A percentile compares a stretch with the other conserved stretches of the same genome.
These are phyloP conservation scores for Chaenogobius annularis DNA, from an alignment of 2,113 vertebrate genomes.

Conservation along the genomic window DNA sequence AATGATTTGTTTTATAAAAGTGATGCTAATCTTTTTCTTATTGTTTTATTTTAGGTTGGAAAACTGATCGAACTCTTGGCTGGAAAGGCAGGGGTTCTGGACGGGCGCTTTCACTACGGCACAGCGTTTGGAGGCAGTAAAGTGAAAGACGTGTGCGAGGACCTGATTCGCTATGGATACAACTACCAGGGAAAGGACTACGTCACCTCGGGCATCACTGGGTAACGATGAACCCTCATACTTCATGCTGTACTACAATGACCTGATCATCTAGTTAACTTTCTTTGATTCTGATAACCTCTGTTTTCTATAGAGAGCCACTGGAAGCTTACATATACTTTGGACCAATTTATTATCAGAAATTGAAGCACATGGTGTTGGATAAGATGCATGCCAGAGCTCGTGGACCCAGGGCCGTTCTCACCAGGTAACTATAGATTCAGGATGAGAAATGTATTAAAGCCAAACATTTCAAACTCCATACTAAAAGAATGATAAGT, in stretches of 20 bases:
- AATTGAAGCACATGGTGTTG: constrained; percentile 98
- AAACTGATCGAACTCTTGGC: constrained; percentile 96
- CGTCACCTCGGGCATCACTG: constrained; percentile 97
- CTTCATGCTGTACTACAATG: neutral
- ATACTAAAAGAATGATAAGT: no score
- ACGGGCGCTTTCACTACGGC: constrained; percentile 95
- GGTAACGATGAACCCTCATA: constrained; percentile 73
- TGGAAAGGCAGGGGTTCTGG: constrained; percentile 92
- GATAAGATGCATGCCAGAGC: constrained; percentile 99
- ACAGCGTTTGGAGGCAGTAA: constrained; percentile 98
- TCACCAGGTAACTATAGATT: constrained; percentile 84
- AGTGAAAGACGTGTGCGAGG: constrained; percentile 97
- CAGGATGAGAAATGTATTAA: no score
- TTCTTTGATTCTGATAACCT: neutral
- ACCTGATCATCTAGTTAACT: neutral
- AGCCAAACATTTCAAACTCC: no score
- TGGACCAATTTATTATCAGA: constrained; percentile 98
- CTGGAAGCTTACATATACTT: constrained; percentile 98
- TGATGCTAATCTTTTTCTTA: neutral
- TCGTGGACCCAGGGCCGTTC: constrained; percentile 92
- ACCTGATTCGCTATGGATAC: constrained; percentile 95
- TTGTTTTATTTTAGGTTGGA: constrained; percentile 81
- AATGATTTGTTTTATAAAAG: neutral
- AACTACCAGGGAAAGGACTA: constrained; percentile 98
- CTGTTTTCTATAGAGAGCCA: constrained; percentile 81